Conservation (phyloP, 2,113 vertebrate species). For the Junco hyemalis region DNA sequence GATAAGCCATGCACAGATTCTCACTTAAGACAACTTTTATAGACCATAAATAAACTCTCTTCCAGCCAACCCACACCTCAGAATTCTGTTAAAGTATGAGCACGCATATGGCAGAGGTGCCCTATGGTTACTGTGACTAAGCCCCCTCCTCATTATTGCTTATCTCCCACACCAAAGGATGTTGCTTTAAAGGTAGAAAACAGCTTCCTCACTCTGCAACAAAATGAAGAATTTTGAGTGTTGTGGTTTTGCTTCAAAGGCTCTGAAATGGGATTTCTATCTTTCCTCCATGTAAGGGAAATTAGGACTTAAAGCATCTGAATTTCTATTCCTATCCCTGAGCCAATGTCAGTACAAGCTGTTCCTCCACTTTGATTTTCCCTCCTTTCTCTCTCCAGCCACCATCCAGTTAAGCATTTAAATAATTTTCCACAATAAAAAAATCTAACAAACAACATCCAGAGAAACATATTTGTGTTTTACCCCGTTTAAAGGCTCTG, state of each 20-base stretch:
- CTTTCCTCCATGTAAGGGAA: neutral
- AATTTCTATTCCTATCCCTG: neutral
- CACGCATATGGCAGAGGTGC: neutral
- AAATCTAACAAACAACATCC: neutral
- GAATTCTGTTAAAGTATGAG: neutral
- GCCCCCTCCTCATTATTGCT: neutral
- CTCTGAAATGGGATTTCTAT: neutral
- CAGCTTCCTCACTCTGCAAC: neutral
- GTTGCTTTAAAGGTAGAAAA: neutral
- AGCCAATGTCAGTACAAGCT: neutral
- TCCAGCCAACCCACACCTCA: neutral
- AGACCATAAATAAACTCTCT: neutral
- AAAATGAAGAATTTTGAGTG: neutral
- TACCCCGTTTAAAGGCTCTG: neutral
- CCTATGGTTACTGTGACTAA: neutral
- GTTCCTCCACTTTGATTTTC: neutral
- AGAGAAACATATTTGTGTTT: neutral
- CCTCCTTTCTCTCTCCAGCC: neutral
- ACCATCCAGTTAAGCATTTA: neutral
- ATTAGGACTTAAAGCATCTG: neutral
- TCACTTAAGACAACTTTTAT: neutral
- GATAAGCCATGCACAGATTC: neutral
- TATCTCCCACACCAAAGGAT: neutral
- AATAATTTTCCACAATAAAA: neutral
- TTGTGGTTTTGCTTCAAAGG: neutral